Base-by-base conservation (phyloP, 2,797 vertebrate genomes). In the Bradypodion ventrale region DNA sequence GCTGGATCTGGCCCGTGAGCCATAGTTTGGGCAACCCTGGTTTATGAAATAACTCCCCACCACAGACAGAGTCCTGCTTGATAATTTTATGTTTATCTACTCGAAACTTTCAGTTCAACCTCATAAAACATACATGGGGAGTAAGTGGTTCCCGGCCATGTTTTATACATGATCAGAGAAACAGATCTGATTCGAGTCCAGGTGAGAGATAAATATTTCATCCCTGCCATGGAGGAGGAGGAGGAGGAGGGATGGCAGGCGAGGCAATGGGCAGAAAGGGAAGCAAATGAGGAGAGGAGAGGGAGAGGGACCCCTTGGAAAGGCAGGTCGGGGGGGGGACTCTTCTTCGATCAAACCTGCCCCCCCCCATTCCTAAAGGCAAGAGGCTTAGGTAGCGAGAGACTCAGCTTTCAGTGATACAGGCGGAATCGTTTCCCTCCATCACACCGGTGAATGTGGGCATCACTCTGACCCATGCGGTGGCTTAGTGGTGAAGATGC, bases 71-170 rank as follows among this genome's bases (percentile, higher is more conserved):
- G n/a, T n/a, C 92, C 91, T 94, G 92, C 94, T 94, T 95, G 95
- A 95, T 96, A 95, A 96, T 95, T 96, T 95, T 95, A 94, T 95
- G 94, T 96, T 95, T 96, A 92, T 95, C 87, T 94, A 93, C 95
- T 95, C 95, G 94, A 66, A 96, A 95, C 92, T 95, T 92, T n/a
- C 3, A 81, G 89, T 93, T 94, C 0, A 5, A 91, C 88, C 92
- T 96, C 94, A 96, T 96, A 94, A 94, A 96, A 96, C 93, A 96
- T 96, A 91, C 94, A 96, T 95, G 93, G 96, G 93, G 92, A 91
- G 79, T 95, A 95, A 95, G 94, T 92, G 93, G 93, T 94, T 95
- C 93, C 93, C 89, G 86, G 90, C 85, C 91, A 96, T 96, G 95
- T 96, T 96, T 96, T 95, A 96, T 96, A 95, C 95, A 96, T 95